Conservation (phyloP, 2,888 invertebrate species). For the Chirona hameri region DNA sequence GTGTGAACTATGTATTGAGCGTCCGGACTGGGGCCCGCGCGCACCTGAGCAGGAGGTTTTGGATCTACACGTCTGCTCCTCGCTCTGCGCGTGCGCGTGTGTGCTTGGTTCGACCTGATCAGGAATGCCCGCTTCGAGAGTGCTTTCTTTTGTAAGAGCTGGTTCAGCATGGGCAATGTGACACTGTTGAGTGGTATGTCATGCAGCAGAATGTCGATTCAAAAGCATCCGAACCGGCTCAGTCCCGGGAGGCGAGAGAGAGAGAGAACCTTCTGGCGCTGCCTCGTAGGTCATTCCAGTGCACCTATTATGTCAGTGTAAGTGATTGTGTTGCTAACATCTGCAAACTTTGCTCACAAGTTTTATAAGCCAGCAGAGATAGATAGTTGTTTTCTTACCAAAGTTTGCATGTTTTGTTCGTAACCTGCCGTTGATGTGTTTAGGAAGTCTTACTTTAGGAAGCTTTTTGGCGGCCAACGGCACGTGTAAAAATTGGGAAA, state of each 20-base stretch:
- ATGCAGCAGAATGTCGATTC: slow-evolving; percentile 10
- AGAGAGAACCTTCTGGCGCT: neutral
- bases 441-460: neutral
- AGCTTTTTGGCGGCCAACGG: neutral
- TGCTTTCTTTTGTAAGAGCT: slow-evolving; percentile 27
- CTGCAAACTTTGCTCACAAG: slow-evolving; percentile 28
- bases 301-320: slow-evolving; percentile 29
- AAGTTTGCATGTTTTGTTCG: slow-evolving; percentile 28
- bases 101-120: slow-evolving; percentile 6
- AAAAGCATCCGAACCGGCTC: neutral
- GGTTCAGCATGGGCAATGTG: slow-evolving; percentile 27
- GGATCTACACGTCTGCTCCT: slow-evolving; percentile 3
- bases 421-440: slow-evolving; percentile 11
- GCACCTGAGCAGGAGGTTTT: neutral
- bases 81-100: neutral
- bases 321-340: slow-evolving; percentile 28
- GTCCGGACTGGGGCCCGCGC: neutral
- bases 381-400: slow-evolving; percentile 30
- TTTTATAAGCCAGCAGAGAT: slow-evolving; percentile 28
- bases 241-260: neutral
- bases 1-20: slow-evolving; percentile 26
- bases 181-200: slow-evolving; percentile 22
- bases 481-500: neutral
- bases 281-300: slow-evolving; percentile 28
- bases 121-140: slow-evolving; percentile 28